A percentile compares a stretch with the other conserved stretches of the same genome.
phyloP scores from a whole-genome alignment of 2,113 vertebrate genomes.

The Amphilophus citrinellus region DNA sequence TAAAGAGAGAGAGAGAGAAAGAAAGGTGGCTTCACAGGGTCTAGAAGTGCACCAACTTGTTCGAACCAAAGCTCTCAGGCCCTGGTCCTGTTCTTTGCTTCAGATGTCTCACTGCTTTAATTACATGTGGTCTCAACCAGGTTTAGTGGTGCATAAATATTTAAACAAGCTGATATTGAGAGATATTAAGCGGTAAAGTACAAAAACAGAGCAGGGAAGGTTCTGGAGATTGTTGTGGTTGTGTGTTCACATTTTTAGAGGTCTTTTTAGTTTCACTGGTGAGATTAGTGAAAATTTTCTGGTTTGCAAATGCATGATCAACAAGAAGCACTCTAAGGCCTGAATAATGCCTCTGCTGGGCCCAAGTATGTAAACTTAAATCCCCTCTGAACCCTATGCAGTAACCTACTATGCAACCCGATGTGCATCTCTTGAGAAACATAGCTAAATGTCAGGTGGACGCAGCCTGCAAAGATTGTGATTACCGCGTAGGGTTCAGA shows the following conservation, averaged over 20 bases:
- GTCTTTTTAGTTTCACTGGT: rapidly evolving
- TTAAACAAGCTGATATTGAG: slow-evolving; percentile 56
- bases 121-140: slow-evolving; percentile 41
- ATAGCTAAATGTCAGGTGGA: too few relatives aligned
- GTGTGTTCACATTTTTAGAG: neutral
- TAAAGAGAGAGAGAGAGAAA: neutral
- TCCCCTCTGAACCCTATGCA: too few relatives aligned
- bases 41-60: neutral
- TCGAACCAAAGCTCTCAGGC: neutral
- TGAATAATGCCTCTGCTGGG: too few relatives aligned
- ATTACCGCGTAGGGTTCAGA: too few relatives aligned
- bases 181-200: neutral
- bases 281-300: neutral
- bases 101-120: slow-evolving; percentile 46
- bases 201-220: neutral
- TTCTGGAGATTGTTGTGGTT: neutral
- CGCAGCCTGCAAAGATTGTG: too few relatives aligned
- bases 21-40: neutral
- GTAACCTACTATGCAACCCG: too few relatives aligned
- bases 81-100: neutral
- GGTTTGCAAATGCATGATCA: neutral
- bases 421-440: too few relatives aligned
- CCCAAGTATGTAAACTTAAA: too few relatives aligned
- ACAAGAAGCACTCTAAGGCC: too few relatives aligned
- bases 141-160: slow-evolving; percentile 47